Percentiles rank a stretch among this genome's conserved stretches.
phyloP scores from a whole-genome alignment of 2,113 vertebrate genomes.

The Vidua macroura region DNA sequence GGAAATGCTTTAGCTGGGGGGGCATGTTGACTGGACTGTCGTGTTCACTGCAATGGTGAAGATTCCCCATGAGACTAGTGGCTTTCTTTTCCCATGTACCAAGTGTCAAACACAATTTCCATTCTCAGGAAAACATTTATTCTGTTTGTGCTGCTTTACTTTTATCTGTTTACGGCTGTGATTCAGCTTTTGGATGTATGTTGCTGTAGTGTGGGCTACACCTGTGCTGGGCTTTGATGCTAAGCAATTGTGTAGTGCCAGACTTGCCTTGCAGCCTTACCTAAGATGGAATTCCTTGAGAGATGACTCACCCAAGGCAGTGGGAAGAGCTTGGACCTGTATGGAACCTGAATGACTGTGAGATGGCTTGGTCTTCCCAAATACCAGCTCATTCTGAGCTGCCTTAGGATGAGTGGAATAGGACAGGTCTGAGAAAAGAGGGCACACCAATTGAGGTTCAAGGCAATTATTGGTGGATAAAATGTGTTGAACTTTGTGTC shows the following conservation, averaged over 20 bases:
- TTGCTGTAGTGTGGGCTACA: not conserved
- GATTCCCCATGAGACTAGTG: not conserved
- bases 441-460: not conserved
- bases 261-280: not conserved
- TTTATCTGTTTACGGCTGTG: fast-evolving
- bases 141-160: not conserved
- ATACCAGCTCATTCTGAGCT: not conserved
- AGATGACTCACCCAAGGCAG: not conserved
- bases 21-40: not conserved
- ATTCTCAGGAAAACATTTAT: not conserved
- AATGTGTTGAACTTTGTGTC: not conserved
- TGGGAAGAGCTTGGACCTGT: not conserved
- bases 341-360: not conserved
- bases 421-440: not conserved
- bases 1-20: not conserved
- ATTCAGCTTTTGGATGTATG: fast-evolving
- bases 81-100: not conserved
- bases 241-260: not conserved
- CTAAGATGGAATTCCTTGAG: not conserved
- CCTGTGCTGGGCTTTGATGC: not conserved
- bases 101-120: not conserved
- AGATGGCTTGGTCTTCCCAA: not conserved
- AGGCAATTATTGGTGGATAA: not conserved
- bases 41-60: not conserved
- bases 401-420: not conserved